Conservation (phyloP, 2,797 vertebrate species). For the Sparus aurata region DNA sequence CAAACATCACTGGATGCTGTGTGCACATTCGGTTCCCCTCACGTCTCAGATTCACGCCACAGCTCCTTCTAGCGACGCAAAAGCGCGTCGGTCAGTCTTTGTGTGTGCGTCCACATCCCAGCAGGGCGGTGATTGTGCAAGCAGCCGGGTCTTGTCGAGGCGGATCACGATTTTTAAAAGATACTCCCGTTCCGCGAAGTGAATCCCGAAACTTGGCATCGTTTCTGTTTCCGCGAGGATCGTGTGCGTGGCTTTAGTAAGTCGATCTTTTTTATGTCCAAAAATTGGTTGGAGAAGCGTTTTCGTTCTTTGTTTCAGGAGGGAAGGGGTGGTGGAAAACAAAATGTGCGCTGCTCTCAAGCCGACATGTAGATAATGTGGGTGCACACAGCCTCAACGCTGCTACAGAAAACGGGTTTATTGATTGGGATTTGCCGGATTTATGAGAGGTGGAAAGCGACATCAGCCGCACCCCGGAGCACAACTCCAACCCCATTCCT, state of each 20-base stretch:
- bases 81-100: background rate
- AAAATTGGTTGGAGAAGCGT: background rate
- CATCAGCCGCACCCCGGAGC: conserved; percentile 29
- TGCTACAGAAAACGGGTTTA: background rate
- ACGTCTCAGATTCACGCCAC: background rate
- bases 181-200: background rate
- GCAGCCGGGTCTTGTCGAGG: background rate
- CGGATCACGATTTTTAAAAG: background rate
- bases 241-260: conserved; percentile 17
- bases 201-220: background rate
- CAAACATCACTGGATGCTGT: background rate
- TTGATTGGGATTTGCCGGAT: background rate
- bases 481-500: background rate
- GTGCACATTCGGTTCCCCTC: conserved; percentile 38
- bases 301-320: background rate
- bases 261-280: conserved; percentile 15
- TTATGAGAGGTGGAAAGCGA: background rate
- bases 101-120: conserved; percentile 21
- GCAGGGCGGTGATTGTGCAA: conserved; percentile 24
- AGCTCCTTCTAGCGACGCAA: conserved; percentile 47
- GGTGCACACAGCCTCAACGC: background rate
- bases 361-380: background rate
- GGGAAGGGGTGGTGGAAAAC: background rate
- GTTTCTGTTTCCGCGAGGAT: background rate
- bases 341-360: background rate